Conservation (phyloP, 2,888 invertebrate genomes). For the Callosobruchus maculatus region DNA sequence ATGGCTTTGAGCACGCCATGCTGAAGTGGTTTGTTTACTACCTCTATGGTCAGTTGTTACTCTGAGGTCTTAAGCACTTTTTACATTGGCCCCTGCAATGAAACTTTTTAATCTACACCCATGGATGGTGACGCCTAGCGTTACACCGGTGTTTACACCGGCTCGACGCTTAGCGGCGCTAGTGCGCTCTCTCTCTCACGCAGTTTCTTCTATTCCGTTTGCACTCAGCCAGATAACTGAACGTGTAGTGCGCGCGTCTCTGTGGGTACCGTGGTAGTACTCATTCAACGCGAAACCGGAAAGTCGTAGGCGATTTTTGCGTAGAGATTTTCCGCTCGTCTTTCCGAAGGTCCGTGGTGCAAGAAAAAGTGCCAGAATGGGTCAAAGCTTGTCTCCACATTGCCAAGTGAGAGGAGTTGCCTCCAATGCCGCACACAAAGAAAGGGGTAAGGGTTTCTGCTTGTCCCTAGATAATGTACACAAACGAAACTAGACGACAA, state of each 20-base stretch:
- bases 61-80: too few species aligned
- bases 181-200: neutral
- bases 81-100: too few species aligned
- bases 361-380: slow-evolving; percentile 15
- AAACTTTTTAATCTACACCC: neutral
- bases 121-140: neutral
- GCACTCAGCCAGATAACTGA: neutral
- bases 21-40: too few species aligned
- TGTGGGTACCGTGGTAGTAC: neutral
- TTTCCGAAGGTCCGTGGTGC: neutral
- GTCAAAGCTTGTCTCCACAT: slow-evolving; percentile 24
- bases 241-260: neutral
- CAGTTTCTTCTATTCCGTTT: neutral
- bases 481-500: too few species aligned
- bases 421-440: slow-evolving; percentile 16
- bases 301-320: neutral
- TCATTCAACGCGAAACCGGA: neutral
- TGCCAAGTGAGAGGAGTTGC: slow-evolving; percentile 13
- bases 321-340: neutral
- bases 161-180: neutral
- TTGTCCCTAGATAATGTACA: too few species aligned
- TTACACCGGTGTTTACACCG: neutral
- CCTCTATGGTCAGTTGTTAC: too few species aligned
- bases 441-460: slow-evolving; percentile 14
- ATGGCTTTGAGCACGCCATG: too few species aligned